These are phyloP conservation scores for Mamestra brassicae DNA, from an alignment of 2,888 invertebrate species.

Conservation along the genomic window DNA sequence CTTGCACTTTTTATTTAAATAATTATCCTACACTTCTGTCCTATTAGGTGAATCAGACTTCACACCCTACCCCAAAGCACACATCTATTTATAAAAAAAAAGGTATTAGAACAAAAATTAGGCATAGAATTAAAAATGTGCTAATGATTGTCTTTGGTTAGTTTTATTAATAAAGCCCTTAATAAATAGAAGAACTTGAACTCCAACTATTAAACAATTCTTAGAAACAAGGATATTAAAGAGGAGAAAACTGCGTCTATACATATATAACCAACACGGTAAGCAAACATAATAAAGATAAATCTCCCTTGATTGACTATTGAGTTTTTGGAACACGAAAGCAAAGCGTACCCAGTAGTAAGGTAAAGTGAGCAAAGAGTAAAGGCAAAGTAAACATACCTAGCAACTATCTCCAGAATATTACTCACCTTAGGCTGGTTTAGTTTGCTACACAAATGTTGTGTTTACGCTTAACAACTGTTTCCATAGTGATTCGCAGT, in stretches of 20 bases:
- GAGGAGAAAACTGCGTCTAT: neutral
- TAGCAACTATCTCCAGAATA: conserved; percentile 37
- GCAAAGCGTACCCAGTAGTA: conserved; percentile 24
- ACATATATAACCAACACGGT: neutral
- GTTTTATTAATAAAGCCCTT: neutral
- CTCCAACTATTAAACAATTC: neutral
- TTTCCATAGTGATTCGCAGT: conserved; percentile 23
- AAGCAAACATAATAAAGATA: conserved; percentile 32
- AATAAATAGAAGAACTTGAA: neutral
- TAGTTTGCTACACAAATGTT: conserved; percentile 37
- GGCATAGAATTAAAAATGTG: too few species aligned
- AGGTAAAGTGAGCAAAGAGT: conserved; percentile 27
- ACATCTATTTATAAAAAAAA: too few species aligned
- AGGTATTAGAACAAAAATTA: too few species aligned
- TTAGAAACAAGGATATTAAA: neutral
- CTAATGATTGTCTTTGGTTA: too few species aligned
- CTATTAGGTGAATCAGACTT: too few species aligned
- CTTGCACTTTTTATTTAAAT: too few species aligned
- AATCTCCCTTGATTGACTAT: conserved; percentile 28
- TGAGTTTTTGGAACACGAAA: conserved; percentile 38
- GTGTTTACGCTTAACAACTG: conserved; percentile 35
- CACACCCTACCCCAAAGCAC: too few species aligned
- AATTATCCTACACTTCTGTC: too few species aligned
- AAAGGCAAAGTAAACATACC: conserved; percentile 44
- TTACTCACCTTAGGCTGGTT: conserved; percentile 41